Evolutionary conservation across 2,113 vertebrate species (phyloP).

Genomic region (Felis catus): F.catus_Fca126_mat1.0 CM031417.1:117730001-117730500

Average conservation of each 20-base stretch:
- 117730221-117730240: slow-evolving; percentile 22
- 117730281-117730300: background rate
- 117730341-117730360: background rate
- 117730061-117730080: background rate
- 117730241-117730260: background rate
- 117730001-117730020: background rate
- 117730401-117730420: background rate
- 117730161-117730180: slow-evolving; percentile 53
- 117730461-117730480: background rate
- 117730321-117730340: background rate
- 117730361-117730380: background rate
- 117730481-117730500: background rate
- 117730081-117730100: background rate
- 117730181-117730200: background rate
- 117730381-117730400: background rate
- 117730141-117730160: slow-evolving; percentile 54
- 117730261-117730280: background rate
- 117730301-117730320: background rate
- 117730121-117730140: background rate
- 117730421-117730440: background rate
- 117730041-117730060: background rate
- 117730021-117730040: background rate
- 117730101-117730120: slow-evolving; percentile 24
- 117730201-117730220: background rate
- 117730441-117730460: background rate